These are phyloP conservation scores for Macrotus californicus DNA, from an alignment of 2,113 vertebrate genomes.

Conservation along the genomic window DNA sequence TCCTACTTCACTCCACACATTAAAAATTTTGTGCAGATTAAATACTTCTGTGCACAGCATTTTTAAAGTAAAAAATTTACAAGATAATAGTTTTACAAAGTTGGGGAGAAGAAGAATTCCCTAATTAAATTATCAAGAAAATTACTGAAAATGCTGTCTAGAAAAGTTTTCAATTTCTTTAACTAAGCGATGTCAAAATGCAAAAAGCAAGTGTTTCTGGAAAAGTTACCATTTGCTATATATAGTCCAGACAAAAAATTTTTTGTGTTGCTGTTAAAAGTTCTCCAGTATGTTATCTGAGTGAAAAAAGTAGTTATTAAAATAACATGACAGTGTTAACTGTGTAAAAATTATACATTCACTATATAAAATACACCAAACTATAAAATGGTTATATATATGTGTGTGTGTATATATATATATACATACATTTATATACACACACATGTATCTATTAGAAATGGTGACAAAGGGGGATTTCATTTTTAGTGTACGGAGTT, in stretches of 20 bases:
- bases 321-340: background rate
- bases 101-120: background rate
- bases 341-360: background rate
- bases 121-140: background rate
- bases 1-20: background rate
- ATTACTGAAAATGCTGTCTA: background rate
- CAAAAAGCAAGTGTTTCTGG: background rate
- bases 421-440: background rate
- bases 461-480: background rate
- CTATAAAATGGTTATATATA: background rate
- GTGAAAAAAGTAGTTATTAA: background rate
- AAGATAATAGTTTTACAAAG: background rate
- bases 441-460: background rate
- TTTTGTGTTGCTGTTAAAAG: slow-evolving; percentile 12
- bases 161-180: background rate
- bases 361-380: background rate
- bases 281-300: background rate
- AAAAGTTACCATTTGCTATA: slow-evolving; percentile 8
- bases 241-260: background rate
- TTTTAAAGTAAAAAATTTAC: background rate
- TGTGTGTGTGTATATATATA: too few relatives aligned
- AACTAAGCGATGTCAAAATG: background rate
- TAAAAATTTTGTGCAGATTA: background rate
- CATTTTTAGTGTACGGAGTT: background rate
- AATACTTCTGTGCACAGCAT: background rate